Conservation (phyloP, 2,888 invertebrate genomes). For the Drosophila anomelani region DNA sequence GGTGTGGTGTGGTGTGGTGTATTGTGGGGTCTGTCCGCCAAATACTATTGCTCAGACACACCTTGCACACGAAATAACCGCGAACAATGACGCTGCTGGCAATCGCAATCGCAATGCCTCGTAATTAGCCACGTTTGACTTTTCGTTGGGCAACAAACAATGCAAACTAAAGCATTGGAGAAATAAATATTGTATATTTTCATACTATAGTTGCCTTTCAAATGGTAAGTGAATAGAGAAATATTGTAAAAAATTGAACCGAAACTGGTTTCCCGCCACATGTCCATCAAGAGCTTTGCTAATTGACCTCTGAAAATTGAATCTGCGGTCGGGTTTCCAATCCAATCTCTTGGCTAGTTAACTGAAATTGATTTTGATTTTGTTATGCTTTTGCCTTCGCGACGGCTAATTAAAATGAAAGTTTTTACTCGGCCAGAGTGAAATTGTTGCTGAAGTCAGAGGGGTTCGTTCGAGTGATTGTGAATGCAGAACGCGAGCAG, state of each 20-base stretch:
- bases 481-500: slow-evolving; percentile 55
- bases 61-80: slow-evolving; percentile 60
- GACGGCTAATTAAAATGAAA: slow-evolving; percentile 74
- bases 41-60: slow-evolving; percentile 60
- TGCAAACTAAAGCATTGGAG: slow-evolving; percentile 30
- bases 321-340: slow-evolving; percentile 66
- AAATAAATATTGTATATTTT: slow-evolving; percentile 16
- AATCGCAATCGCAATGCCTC: slow-evolving; percentile 37
- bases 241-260: slow-evolving; percentile 59
- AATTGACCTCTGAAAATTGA: slow-evolving; percentile 77
- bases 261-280: slow-evolving; percentile 58
- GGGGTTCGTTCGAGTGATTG: slow-evolving; percentile 29
- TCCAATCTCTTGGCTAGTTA: slow-evolving; percentile 43
- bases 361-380: slow-evolving; percentile 64
- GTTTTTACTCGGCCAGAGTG: slow-evolving; percentile 65
- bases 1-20: background rate
- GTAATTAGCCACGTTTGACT: slow-evolving; percentile 74
- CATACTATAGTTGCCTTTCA: slow-evolving; percentile 68
- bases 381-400: slow-evolving; percentile 24
- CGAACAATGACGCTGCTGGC: slow-evolving; percentile 34
- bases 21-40: slow-evolving; percentile 12
- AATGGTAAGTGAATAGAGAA: slow-evolving; percentile 54
- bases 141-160: slow-evolving; percentile 62
- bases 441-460: slow-evolving; percentile 56
- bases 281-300: slow-evolving; percentile 57